Percentiles rank a stretch among this genome's conserved stretches.
phyloP scores from a whole-genome alignment of 2,113 vertebrate genomes.

The Bujurquina vittata region DNA sequence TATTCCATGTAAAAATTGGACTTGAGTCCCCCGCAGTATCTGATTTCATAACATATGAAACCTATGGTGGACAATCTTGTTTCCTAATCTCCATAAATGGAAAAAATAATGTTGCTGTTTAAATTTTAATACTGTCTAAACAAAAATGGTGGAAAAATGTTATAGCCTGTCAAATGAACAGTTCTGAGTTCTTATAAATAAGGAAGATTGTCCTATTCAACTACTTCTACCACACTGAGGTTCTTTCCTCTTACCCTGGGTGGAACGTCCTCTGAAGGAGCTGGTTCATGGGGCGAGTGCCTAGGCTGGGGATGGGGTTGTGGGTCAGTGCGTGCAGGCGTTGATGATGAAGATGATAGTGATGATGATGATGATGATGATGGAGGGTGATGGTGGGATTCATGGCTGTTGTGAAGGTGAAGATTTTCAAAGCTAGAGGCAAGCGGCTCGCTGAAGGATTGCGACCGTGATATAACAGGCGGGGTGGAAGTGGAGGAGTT shows the following conservation, averaged over 20 bases:
- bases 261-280: constrained; percentile 90
- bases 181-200: too few species aligned
- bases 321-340: constrained; percentile 90
- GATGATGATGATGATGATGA: constrained; percentile 48
- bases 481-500: constrained; percentile 46
- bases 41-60: background rate
- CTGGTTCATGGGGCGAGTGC: constrained; percentile 82
- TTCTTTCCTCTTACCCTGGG: constrained; percentile 86
- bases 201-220: background rate
- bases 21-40: background rate
- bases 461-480: constrained; percentile 87
- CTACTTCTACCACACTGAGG: background rate
- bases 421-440: constrained; percentile 94
- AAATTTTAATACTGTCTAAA: background rate
- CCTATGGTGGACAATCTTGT: background rate
- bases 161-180: background rate
- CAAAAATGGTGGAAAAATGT: background rate
- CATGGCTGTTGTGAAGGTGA: constrained; percentile 90
- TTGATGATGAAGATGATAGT: constrained; percentile 45
- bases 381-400: constrained; percentile 80
- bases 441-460: constrained; percentile 91
- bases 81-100: background rate
- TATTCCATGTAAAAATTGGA: background rate
- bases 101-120: background rate
- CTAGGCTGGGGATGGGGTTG: constrained; percentile 88